Evolutionary conservation across 1,140 invertebrate species (phyloP).

Genomic region (Pteromalus puparum): DNA sequence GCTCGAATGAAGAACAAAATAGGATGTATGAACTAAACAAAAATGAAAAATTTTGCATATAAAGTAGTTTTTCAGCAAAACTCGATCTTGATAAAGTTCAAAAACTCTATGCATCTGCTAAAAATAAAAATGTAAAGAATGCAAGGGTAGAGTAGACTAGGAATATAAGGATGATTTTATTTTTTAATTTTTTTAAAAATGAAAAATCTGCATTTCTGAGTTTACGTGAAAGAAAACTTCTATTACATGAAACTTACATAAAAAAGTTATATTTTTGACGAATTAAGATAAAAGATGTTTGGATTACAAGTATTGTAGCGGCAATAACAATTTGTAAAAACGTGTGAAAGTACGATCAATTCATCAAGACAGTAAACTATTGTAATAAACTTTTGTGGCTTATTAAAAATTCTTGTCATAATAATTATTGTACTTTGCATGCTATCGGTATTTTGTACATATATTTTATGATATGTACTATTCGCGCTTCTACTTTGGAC

Average conservation of each 20-base stretch:
- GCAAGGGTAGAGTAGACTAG: too few relatives aligned
- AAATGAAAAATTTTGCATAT: too few relatives aligned
- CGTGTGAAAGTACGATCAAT: not conserved
- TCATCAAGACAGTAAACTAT: not conserved
- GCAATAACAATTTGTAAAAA: not conserved
- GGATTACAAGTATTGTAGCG: not conserved
- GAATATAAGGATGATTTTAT: too few relatives aligned
- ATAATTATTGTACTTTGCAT: not conserved
- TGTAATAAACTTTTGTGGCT: not conserved
- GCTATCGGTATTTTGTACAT: conserved; percentile 1
- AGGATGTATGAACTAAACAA: not conserved
- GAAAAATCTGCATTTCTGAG: too few relatives aligned
- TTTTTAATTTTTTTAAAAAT: too few relatives aligned
- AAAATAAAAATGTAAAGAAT: too few relatives aligned
- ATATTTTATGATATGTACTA: not conserved
- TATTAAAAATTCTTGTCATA: not conserved
- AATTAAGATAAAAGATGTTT: not conserved
- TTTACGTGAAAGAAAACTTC: not conserved
- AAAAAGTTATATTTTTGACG: not conserved
- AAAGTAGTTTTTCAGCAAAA: too few relatives aligned
- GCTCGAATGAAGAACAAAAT: not conserved
- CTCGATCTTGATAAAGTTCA: too few relatives aligned
- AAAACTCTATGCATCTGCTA: too few relatives aligned
- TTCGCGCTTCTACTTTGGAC: conserved; percentile 6
- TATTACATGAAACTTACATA: not conserved